Percentiles rank a stretch among this genome's conserved stretches.
phyloP scores from a whole-genome alignment of 2,797 vertebrate species.

The Rousettus madagascariensis region DNA sequence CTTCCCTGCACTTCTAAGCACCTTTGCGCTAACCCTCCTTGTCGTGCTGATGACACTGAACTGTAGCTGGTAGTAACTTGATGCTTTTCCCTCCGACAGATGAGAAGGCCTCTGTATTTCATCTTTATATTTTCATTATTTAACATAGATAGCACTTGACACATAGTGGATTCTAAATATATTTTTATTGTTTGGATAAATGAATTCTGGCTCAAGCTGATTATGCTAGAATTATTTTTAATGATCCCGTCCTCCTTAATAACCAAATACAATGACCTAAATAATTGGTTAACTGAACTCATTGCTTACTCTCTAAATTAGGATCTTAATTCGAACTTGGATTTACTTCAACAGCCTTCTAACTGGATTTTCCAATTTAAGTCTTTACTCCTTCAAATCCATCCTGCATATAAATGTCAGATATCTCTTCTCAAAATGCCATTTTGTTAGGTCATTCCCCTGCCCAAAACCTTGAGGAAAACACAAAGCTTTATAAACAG shows the following conservation, averaged over 20 bases:
- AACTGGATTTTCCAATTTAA: background rate
- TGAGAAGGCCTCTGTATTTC: background rate
- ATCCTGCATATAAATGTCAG: background rate
- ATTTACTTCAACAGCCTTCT: background rate
- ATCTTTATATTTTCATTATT: background rate
- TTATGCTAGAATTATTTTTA: background rate
- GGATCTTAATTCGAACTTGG: background rate
- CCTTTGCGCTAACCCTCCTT: background rate
- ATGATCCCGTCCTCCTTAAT: background rate
- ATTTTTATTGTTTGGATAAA: background rate
- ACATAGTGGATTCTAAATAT: background rate
- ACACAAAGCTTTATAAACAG: background rate
- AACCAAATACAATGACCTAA: conserved; percentile 5
- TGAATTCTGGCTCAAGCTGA: background rate
- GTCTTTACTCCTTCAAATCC: background rate
- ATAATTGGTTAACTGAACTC: background rate
- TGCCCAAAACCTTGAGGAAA: background rate
- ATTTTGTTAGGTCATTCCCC: background rate
- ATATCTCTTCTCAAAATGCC: background rate
- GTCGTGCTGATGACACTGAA: background rate
- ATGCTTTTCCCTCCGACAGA: background rate
- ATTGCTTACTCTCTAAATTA: background rate
- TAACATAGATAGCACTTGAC: background rate
- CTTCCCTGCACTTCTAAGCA: background rate
- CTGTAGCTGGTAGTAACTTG: background rate